These are phyloP conservation scores for Scatophagus argus DNA, from an alignment of 2,113 vertebrate species.

Conservation along the genomic window DNA sequence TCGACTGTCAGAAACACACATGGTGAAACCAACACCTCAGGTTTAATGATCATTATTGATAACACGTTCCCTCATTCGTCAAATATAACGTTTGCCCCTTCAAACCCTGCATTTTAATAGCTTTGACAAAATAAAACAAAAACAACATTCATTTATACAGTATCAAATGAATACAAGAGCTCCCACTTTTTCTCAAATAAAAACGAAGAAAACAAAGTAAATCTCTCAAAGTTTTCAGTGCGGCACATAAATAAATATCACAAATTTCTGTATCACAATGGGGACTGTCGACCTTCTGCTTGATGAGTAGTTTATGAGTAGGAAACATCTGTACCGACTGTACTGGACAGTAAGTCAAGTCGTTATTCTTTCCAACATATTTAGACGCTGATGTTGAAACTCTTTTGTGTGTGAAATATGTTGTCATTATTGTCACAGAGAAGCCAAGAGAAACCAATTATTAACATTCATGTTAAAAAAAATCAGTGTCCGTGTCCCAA, in stretches of 20 bases:
- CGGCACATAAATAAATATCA: conserved; percentile 66
- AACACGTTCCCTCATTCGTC: conserved; percentile 33
- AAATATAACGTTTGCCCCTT: not conserved
- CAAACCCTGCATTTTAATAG: conserved; percentile 25
- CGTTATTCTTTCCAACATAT: not conserved
- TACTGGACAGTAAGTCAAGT: not conserved
- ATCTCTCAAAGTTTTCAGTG: conserved; percentile 52
- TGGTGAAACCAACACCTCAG: conserved; percentile 22
- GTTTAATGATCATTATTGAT: conserved; percentile 54
- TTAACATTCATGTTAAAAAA: not conserved
- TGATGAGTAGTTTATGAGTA: not conserved
- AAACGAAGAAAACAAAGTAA: conserved; percentile 4
- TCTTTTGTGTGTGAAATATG: not conserved
- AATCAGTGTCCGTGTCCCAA: not conserved
- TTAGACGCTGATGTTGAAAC: not conserved
- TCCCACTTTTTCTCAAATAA: not conserved
- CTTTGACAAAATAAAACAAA: conserved; percentile 24
- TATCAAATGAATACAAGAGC: conserved; percentile 57
- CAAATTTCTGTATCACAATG: conserved; percentile 29
- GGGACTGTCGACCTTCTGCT: not conserved
- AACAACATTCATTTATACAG: conserved; percentile 19
- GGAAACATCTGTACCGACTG: not conserved
- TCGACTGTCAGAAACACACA: not conserved
- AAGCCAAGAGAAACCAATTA: not conserved
- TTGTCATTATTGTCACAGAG: not conserved